These are phyloP conservation scores for Acrocera orbiculus DNA, from an alignment of 2,888 invertebrate genomes.

Conservation along the genomic window DNA sequence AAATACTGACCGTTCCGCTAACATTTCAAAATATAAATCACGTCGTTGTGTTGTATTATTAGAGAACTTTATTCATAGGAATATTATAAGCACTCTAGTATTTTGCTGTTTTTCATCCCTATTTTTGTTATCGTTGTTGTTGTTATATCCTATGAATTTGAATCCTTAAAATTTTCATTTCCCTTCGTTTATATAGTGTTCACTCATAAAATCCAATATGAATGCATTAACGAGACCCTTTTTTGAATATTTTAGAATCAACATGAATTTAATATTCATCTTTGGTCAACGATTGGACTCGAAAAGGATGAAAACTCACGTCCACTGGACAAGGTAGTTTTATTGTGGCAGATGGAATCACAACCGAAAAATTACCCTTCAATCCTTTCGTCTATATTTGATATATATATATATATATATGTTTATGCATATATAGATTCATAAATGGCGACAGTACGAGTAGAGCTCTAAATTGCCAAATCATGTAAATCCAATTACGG, in stretches of 20 bases:
- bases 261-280: constrained; percentile 12
- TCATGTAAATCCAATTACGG: constrained; percentile 10
- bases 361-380: constrained; percentile 3
- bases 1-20: constrained; percentile 1
- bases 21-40: constrained; percentile 4
- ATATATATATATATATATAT: no score
- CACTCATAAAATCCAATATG: background rate
- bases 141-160: constrained; percentile 1
- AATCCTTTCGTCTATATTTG: constrained; percentile 1
- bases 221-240: constrained; percentile 1
- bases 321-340: constrained; percentile 1
- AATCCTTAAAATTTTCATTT: no score
- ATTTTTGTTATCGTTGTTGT: constrained; percentile 5
- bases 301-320: constrained; percentile 2
- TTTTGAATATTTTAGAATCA: constrained; percentile 11
- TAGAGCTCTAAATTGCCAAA: constrained; percentile 8
- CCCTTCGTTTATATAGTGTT: background rate
- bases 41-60: background rate
- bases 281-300: constrained; percentile 8
- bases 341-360: constrained; percentile 3
- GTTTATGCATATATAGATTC: no score
- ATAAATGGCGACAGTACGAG: no score
- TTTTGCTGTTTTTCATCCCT: background rate
- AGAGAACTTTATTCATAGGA: constrained; percentile 1
- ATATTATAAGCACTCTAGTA: background rate